Conservation (phyloP, 2,888 invertebrate genomes). For the Strigamia crassipes region DNA sequence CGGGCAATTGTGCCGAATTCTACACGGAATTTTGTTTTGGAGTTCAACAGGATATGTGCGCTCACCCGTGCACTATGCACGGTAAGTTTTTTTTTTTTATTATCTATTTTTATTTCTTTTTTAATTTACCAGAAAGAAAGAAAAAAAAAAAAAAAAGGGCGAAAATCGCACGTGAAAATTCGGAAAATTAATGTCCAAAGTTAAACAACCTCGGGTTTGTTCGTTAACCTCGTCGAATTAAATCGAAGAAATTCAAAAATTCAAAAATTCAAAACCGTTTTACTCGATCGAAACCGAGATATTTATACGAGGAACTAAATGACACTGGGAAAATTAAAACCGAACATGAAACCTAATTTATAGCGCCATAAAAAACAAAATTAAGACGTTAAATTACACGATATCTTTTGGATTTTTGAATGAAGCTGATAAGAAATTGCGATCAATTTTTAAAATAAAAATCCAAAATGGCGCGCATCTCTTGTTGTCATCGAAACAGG, state of each 20-base stretch:
- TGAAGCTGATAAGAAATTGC: background rate
- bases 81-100: constrained; percentile 45
- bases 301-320: background rate
- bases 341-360: background rate
- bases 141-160: background rate
- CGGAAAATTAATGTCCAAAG: background rate
- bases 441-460: too few species aligned
- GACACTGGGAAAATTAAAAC: background rate
- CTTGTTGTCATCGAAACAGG: too few species aligned
- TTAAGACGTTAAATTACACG: background rate
- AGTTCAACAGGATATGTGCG: constrained; percentile 46
- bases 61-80: constrained; percentile 49
- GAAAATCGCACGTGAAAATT: background rate
- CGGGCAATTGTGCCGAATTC: constrained; percentile 46
- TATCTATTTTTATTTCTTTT: background rate
- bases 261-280: too few species aligned
- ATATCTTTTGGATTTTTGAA: background rate
- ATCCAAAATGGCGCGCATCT: too few species aligned
- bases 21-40: constrained; percentile 50
- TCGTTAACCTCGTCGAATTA: background rate
- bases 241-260: too few species aligned
- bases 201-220: background rate
- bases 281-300: background rate
- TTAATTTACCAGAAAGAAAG: background rate
- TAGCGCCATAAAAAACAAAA: background rate